phyloP scores from a whole-genome alignment of 2,888 invertebrate genomes.

The Malthinus flaveolus region DNA sequence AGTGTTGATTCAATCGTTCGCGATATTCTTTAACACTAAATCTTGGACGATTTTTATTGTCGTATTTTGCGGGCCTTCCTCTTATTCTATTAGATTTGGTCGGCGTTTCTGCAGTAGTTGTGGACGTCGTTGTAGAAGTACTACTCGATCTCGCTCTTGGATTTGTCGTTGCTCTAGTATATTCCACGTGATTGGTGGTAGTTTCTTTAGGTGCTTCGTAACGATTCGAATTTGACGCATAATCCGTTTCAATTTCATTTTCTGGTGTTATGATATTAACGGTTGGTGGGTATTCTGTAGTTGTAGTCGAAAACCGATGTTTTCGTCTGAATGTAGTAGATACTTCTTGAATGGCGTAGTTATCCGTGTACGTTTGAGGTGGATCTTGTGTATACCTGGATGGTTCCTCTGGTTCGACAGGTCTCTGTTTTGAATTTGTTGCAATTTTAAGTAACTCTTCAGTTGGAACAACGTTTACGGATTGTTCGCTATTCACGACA shows the following conservation, averaged over 20 bases:
- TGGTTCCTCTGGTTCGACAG: conserved; percentile 5
- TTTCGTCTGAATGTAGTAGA: conserved; percentile 15
- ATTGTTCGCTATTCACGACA: conserved; percentile 1
- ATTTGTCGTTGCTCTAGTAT: conserved; percentile 4
- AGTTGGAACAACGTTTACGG: conserved; percentile 8
- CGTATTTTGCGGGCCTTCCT: conserved; percentile 58
- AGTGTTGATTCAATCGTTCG: conserved; percentile 61
- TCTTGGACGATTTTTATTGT: conserved; percentile 64
- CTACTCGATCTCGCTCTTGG: conserved; percentile 16
- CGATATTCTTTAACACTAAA: conserved; percentile 80
- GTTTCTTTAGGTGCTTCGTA: conserved; percentile 25
- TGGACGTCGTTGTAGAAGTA: conserved; percentile 22
- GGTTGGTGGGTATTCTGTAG: conserved; percentile 28
- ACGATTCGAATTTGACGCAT: conserved; percentile 12
- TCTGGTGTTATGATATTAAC: conserved; percentile 42
- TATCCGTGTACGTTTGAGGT: conserved; percentile 9
- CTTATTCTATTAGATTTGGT: conserved; percentile 48
- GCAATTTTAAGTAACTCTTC: conserved; percentile 12
- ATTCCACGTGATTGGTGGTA: conserved; percentile 27
- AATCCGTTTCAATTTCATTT: conserved; percentile 46
- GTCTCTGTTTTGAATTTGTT: background rate
- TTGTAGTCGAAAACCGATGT: conserved; percentile 12
- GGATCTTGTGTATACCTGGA: background rate
- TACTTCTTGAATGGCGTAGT: conserved; percentile 10
- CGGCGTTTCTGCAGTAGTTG: conserved; percentile 36